Evolutionary conservation across 2,113 vertebrate species (phyloP).

Genomic region (Colaptes auratus): DNA sequence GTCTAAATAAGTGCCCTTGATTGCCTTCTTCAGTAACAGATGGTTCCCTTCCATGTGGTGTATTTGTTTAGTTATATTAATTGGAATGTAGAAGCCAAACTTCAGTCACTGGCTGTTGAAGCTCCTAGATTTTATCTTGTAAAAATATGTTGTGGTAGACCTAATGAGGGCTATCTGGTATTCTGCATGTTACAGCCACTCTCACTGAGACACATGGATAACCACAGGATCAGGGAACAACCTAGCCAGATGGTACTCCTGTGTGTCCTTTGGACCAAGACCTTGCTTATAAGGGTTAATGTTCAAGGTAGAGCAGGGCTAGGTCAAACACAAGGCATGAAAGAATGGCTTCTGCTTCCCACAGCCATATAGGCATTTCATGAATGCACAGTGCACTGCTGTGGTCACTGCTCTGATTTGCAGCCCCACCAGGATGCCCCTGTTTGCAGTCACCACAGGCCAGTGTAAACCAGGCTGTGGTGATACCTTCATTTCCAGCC

Average conservation of each 20-base stretch:
- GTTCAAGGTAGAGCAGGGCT: not conserved
- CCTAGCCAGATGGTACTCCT: not conserved
- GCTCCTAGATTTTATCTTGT: not conserved
- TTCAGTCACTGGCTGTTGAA: not conserved
- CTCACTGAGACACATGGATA: accelerated
- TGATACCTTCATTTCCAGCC: not conserved
- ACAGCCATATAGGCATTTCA: not conserved
- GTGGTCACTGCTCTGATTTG: not conserved
- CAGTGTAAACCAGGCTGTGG: not conserved
- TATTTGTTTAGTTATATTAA: not conserved
- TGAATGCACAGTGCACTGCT: not conserved
- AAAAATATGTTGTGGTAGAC: not conserved
- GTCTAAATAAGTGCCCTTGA: not conserved
- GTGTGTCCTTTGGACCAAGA: not conserved
- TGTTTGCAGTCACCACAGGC: not conserved
- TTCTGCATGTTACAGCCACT: not conserved
- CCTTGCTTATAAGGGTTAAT: not conserved
- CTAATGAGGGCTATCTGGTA: not conserved
- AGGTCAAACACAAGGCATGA: not conserved
- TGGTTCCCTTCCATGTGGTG: not conserved
- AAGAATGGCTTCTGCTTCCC: not conserved
- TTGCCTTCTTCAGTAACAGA: not conserved
- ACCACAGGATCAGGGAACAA: not conserved
- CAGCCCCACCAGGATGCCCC: not conserved
- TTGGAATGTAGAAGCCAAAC: not conserved